Conservation (phyloP, 2,113 vertebrate species). For the Sminthopsis crassicaudata region DNA sequence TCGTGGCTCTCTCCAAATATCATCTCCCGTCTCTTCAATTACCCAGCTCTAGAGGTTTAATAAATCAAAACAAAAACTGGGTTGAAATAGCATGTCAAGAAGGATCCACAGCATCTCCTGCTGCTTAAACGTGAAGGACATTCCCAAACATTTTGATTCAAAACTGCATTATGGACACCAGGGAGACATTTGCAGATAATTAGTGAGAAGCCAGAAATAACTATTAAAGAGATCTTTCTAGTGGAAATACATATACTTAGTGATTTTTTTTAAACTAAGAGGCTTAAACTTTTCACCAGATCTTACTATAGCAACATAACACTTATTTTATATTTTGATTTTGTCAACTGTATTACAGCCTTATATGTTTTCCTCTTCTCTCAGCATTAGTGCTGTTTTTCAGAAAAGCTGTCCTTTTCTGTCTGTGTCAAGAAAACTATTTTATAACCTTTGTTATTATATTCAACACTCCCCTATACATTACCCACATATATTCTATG, state of each 20-base stretch:
- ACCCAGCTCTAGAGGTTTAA: neutral
- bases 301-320: slow-evolving; percentile 13
- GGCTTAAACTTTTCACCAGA: neutral
- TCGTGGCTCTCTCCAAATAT: neutral
- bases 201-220: neutral
- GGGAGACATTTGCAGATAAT: neutral
- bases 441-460: neutral
- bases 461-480: neutral
- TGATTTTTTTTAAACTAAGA: neutral
- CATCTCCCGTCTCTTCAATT: neutral
- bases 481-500: neutral
- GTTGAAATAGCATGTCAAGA: neutral
- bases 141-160: neutral
- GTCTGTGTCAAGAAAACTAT: neutral
- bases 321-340: neutral
- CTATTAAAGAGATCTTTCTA: neutral
- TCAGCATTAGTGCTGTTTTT: neutral
- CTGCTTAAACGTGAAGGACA: neutral
- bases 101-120: accelerated
- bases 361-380: neutral
- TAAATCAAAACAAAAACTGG: neutral
- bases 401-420: neutral
- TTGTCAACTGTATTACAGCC: neutral
- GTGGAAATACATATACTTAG: neutral
- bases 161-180: neutral